Percentiles rank a stretch among this genome's conserved stretches.
phyloP scores from a whole-genome alignment of 92 coral and sea anemone species.

The Porites lobata region DNA sequence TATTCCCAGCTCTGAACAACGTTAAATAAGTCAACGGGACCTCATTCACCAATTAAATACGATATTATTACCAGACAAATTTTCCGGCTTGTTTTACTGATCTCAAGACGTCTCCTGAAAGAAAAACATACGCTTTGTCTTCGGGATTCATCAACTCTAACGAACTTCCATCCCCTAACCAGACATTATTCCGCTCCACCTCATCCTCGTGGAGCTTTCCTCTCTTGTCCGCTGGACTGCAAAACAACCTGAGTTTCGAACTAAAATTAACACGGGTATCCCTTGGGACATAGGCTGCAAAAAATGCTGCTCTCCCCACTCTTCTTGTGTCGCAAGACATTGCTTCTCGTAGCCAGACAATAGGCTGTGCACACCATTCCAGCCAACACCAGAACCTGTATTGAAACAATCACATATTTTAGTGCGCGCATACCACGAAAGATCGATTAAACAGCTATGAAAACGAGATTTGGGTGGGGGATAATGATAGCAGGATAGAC shows the following conservation, averaged over 20 bases:
- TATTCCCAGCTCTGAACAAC: neutral
- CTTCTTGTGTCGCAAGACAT: neutral
- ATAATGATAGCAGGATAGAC: too few species aligned
- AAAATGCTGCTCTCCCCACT: constrained; percentile 11
- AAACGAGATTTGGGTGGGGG: too few species aligned
- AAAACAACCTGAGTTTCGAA: neutral
- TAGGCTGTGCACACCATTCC: constrained; percentile 11
- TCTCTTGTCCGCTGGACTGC: constrained; percentile 4
- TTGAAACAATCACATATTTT: neutral
- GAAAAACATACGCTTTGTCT: constrained; percentile 21
- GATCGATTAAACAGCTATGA: too few species aligned
- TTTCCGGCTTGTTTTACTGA: neutral
- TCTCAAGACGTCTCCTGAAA: neutral
- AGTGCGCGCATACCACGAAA: neutral
- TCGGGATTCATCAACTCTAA: neutral
- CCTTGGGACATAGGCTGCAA: constrained; percentile 23
- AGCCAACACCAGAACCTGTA: constrained; percentile 37
- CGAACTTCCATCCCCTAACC: constrained; percentile 14
- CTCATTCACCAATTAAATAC: neutral
- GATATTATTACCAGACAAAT: constrained; percentile 14
- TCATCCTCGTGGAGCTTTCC: neutral
- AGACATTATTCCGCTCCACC: neutral
- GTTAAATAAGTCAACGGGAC: neutral
- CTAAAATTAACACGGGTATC: neutral
- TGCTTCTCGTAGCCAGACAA: neutral